Percentiles rank a stretch among this genome's conserved stretches.
Conservation (phyloP, 1,140 invertebrate genomes). For the Drosophila varians region DNA sequence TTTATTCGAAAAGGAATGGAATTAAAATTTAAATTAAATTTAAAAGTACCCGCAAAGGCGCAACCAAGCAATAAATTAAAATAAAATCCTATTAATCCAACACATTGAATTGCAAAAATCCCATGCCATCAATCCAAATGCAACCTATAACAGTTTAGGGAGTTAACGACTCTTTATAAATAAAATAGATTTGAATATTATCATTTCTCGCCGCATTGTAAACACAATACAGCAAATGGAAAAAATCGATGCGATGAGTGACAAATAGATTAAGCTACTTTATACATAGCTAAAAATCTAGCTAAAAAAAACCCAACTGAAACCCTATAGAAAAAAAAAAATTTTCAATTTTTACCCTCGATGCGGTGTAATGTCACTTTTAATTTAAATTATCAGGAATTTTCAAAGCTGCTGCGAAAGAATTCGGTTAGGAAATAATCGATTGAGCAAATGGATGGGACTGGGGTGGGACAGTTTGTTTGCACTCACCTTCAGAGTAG, state of each 20-base stretch:
- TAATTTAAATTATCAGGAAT: too few relatives aligned
- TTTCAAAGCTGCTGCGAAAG: conserved; percentile 47
- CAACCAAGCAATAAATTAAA: too few relatives aligned
- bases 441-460: conserved; percentile 22
- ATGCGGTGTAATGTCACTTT: too few relatives aligned
- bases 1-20: not conserved
- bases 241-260: conserved; percentile 4
- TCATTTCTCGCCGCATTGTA: conserved; percentile 17
- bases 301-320: too few relatives aligned
- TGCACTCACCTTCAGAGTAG: conserved; percentile 68
- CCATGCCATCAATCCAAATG: not conserved
- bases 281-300: too few relatives aligned
- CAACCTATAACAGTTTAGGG: not conserved
- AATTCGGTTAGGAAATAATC: conserved; percentile 31
- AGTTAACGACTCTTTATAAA: conserved; percentile 2
- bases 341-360: too few relatives aligned
- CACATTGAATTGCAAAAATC: too few relatives aligned
- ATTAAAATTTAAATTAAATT: not conserved
- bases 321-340: too few relatives aligned
- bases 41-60: not conserved
- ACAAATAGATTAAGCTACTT: conserved; percentile 21
- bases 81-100: too few relatives aligned
- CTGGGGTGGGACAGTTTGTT: conserved; percentile 2
- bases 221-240: conserved; percentile 6
- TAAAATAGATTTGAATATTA: conserved; percentile 17